Base-by-base conservation (phyloP, 2,797 vertebrate genomes). In the Nannoperca australis region DNA sequence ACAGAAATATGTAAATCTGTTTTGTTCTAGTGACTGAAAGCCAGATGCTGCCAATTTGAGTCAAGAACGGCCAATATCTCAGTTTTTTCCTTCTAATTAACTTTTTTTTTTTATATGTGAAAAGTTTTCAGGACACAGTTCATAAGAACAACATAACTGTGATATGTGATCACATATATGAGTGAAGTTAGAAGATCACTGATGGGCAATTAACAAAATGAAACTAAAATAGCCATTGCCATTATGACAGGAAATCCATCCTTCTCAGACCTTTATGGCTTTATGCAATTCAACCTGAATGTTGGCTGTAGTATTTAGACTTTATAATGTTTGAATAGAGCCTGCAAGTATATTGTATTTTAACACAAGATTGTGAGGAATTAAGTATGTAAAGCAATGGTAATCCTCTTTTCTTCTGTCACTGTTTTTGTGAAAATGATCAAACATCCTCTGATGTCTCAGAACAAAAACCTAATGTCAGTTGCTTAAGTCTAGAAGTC, bases 1-100 rank as follows among this genome's bases (percentile, higher is more conserved):
- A 82, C 70, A 69, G 54, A 90, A 83, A 85, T 79, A 88, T 82
- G 84, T 61, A 78, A 91, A 91, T 90, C 73, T 67, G 45, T 56
- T 83, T 66, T 34, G 49, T 79, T 86, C 75, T 49, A 38, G 49
- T 27, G 47, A 71, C 63, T 24, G 0, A 51, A 53, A 54, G 62
- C 56, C 63, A 73, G 73, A 47, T 10, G 24, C 68, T 59, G 58
- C 71, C 67, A 85, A 81, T 87, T 81, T 78, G 30, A 78, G 55
- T 65, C 24, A 24, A 47, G 55, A 66, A 30, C 0, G 1, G 38
- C 65, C 42, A 5, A 78, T 4, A 3, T 61, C 17, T 69, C 38
- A 27, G 15, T 55, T 34, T 0, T 58, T 20, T 32, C 58, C 12
- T 51, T 70, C 66, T 47, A 20, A 74, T 76, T 53, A 55, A 61